Evolutionary conservation across 1,140 invertebrate species (phyloP).

Genomic region (Papilio dardanus): DNA sequence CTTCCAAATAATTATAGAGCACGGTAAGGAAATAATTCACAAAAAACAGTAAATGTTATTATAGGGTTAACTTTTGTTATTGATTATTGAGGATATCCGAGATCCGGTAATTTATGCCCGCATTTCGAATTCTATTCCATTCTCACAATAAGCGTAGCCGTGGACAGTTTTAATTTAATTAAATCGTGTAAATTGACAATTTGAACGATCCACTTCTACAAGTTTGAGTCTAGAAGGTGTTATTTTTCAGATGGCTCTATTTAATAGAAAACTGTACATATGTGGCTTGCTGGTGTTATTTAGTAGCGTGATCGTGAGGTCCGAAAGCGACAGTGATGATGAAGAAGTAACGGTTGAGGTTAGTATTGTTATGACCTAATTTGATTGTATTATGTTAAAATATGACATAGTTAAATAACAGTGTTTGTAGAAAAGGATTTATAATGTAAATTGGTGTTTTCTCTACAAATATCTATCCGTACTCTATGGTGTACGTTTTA

Average conservation of each 20-base stretch:
- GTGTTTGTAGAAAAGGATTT: neutral
- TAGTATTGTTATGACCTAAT: conserved; percentile 46
- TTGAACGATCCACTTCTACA: conserved; percentile 11
- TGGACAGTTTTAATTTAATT: conserved; percentile 57
- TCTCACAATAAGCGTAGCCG: conserved; percentile 9
- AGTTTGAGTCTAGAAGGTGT: conserved; percentile 39
- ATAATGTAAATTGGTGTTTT: no score
- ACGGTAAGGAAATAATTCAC: conserved; percentile 25
- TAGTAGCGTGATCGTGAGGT: conserved; percentile 45
- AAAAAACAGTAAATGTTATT: conserved; percentile 35
- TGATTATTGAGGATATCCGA: conserved; percentile 72
- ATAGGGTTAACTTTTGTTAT: conserved; percentile 30
- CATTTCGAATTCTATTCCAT: conserved; percentile 32
- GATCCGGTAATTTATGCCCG: conserved; percentile 48
- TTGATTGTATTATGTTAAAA: conserved; percentile 27
- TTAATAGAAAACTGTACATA: conserved; percentile 54
- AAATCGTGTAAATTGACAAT: conserved; percentile 40
- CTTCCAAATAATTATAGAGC: conserved; percentile 22
- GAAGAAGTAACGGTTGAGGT: conserved; percentile 73
- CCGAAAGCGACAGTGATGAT: conserved; percentile 57
- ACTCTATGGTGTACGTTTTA: no score
- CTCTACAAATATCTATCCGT: no score
- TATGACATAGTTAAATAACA: neutral
- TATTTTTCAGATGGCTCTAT: conserved; percentile 72
- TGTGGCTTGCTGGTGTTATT: conserved; percentile 62